phyloP scores from a whole-genome alignment of 2,113 vertebrate genomes.

The Odontesthes bonariensis region DNA sequence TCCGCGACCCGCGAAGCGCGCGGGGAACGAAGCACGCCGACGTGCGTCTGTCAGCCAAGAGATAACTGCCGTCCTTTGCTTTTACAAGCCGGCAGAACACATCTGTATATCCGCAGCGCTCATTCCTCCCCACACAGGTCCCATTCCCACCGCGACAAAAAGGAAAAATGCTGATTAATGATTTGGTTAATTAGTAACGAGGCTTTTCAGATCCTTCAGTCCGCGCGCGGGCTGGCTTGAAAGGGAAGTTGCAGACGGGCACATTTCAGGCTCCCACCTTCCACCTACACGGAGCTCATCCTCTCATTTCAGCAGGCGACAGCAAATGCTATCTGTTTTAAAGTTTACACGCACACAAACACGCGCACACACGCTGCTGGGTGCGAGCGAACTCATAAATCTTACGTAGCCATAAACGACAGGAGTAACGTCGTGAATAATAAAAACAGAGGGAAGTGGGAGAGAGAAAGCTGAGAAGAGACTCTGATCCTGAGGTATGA shows the following conservation, averaged over 20 bases:
- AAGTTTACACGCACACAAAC: constrained; percentile 78
- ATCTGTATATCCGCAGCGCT: constrained; percentile 37
- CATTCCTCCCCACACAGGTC: constrained; percentile 12
- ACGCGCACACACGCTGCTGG: constrained; percentile 53
- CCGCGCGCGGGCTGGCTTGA: constrained; percentile 57
- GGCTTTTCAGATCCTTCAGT: constrained; percentile 37
- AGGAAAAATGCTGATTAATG: constrained; percentile 49
- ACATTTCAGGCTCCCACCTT: constrained; percentile 86
- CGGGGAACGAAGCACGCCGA: constrained; percentile 7
- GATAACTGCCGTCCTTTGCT: constrained; percentile 43
- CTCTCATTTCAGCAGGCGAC: constrained; percentile 80
- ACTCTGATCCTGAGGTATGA: background rate
- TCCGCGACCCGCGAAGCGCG: constrained; percentile 52
- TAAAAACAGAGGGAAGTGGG: constrained; percentile 76
- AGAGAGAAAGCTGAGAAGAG: constrained; percentile 31
- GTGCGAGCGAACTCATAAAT: constrained; percentile 85
- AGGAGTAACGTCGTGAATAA: constrained; percentile 83
- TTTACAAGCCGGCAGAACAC: constrained; percentile 49
- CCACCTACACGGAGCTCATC: constrained; percentile 87
- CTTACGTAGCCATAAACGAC: constrained; percentile 85
- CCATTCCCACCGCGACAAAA: constrained; percentile 9
- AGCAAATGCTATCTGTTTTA: constrained; percentile 82
- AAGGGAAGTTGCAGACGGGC: constrained; percentile 86
- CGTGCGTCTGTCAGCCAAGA: constrained; percentile 55
- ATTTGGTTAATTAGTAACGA: constrained; percentile 74